Conservation (phyloP, 2,888 invertebrate genomes). For the Trisateles emortualis region DNA sequence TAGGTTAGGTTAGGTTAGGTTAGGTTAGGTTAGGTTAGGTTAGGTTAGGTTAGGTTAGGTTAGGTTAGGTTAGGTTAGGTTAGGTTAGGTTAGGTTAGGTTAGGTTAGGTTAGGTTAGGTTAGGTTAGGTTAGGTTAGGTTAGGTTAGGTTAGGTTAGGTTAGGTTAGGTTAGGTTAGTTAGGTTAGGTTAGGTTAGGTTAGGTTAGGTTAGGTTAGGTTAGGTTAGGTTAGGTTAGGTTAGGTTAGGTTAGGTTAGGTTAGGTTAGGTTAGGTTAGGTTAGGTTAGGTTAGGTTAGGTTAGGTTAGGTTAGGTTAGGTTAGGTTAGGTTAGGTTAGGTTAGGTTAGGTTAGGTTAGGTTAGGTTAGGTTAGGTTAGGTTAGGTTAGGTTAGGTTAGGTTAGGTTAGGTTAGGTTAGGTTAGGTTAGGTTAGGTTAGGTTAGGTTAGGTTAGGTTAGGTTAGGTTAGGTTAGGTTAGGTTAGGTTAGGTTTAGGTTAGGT, state of each 20-base stretch:
- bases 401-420: conserved; percentile 8
- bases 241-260: conserved; percentile 1
- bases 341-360: conserved; percentile 1
- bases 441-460: conserved; percentile 2
- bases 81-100: conserved; percentile 2
- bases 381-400: conserved; percentile 1
- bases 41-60: conserved; percentile 2
- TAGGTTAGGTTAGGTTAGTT: conserved; percentile 1
- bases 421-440: conserved; percentile 15
- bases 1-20: conserved; percentile 2
- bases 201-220: conserved; percentile 2
- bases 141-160: conserved; percentile 2
- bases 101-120: conserved; percentile 6
- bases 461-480: not conserved
- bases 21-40: conserved; percentile 2
- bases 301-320: not conserved
- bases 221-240: conserved; percentile 2
- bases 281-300: not conserved
- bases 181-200: not conserved
- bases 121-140: conserved; percentile 2
- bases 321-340: not conserved
- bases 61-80: conserved; percentile 2
- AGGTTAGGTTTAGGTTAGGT: conserved; percentile 1
- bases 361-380: conserved; percentile 1
- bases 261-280: not conserved